These are phyloP conservation scores for Amazona ochrocephala DNA, from an alignment of 2,797 vertebrate species.

Conservation along the genomic window DNA sequence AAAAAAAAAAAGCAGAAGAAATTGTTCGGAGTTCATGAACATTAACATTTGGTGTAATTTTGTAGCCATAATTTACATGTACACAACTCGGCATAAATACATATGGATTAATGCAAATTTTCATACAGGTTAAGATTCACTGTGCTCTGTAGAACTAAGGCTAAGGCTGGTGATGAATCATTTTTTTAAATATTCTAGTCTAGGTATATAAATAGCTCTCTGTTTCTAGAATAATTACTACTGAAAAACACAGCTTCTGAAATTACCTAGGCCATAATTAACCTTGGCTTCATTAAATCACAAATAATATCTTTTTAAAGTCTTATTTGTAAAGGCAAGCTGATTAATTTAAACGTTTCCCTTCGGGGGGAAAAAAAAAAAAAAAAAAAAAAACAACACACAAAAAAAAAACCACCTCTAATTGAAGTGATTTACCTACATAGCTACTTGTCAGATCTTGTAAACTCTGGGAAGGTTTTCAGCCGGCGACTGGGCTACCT, in stretches of 20 bases:
- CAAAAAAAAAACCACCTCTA: neutral
- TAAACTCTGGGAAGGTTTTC: neutral
- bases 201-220: conserved; percentile 59
- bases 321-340: conserved; percentile 51
- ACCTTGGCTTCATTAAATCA: conserved; percentile 51
- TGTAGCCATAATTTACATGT: conserved; percentile 31
- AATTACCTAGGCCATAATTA: conserved; percentile 60
- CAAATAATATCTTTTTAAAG: conserved; percentile 49
- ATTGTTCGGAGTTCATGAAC: conserved; percentile 18
- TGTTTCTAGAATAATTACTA: conserved; percentile 65
- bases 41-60: conserved; percentile 17
- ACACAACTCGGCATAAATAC: conserved; percentile 55
- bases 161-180: conserved; percentile 55
- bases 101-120: conserved; percentile 66
- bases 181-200: conserved; percentile 54
- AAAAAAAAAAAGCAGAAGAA: neutral
- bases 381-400: neutral
- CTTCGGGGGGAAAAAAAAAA: neutral
- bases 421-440: neutral
- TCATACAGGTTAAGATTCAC: conserved; percentile 12
- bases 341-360: conserved; percentile 53
- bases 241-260: conserved; percentile 34
- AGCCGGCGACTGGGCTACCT: neutral
- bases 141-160: conserved; percentile 36
- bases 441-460: neutral